Base-by-base conservation (phyloP, 2,113 vertebrate species). In the Chaenocephalus aceratus region DNA sequence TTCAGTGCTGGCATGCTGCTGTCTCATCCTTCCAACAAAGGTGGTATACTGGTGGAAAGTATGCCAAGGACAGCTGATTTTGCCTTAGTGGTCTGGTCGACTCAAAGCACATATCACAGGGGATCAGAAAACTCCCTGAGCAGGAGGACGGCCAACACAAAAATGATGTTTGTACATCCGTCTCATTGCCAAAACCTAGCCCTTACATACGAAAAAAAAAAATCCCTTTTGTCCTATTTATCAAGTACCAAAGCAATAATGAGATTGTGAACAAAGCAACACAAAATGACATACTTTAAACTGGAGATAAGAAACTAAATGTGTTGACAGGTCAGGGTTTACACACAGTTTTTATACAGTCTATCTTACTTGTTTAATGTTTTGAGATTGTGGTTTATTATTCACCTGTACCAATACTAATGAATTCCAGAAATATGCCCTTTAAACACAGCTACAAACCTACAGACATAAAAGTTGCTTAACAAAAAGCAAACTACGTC, bases 41-140 rank as follows among this genome's bases (percentile, higher is more conserved):
- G 64, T n/a, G n/a, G n/a, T n/a, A 77, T 58, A 72, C 48, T 51
- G 56, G 14, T 77, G 73, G 64, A 89, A 89, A 80, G 80, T 88
- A 58, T 82, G 89, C 89, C 88, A 90, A 90, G 89, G 86, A 87
- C 88, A 78, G 69, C 60, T 77, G 79, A 68, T 61, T 76, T 61
- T 73, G 74, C 80, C 72, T 58, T 75, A 46, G 82, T 75, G 83
- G 75, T 70, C 71, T 45, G 51, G n/a, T 79, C 18, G 75, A 84
- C 82, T 86, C 73, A 87, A 64, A 65, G 13, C 56, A 76, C 54
- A 69, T 70, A 58, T 88, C 83, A 53, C 51, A 34, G 67, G 79
- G 75, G 78, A 75, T 23, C 46, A 84, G 61, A 63, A 13, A 81
- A 65, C 54, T 67, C 60, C 7, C 5, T 0, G 5, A 80, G 46